phyloP scores from a whole-genome alignment of 2,888 invertebrate species.

The Folsomia candida region DNA sequence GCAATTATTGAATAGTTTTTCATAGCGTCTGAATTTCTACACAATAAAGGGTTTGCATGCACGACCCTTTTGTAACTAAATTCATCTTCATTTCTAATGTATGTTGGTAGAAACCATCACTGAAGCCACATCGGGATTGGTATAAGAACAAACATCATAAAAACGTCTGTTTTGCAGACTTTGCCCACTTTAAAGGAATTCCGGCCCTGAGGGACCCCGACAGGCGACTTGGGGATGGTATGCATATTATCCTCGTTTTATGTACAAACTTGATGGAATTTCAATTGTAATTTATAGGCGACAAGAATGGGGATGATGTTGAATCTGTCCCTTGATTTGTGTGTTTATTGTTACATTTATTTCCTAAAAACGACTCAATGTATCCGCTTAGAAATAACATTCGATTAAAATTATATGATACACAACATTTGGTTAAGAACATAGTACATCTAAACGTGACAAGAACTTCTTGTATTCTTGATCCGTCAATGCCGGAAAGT shows the following conservation, averaged over 20 bases:
- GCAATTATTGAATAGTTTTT: background rate
- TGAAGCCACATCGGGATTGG: constrained; percentile 40
- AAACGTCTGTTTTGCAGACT: constrained; percentile 35
- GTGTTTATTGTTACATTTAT: background rate
- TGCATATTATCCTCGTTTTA: too few species aligned
- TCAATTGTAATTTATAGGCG: too few species aligned
- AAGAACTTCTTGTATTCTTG: background rate
- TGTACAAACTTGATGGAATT: too few species aligned
- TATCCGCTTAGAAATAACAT: background rate
- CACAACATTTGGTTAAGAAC: too few species aligned
- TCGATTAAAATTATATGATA: background rate
- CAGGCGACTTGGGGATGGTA: background rate
- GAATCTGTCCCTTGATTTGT: background rate
- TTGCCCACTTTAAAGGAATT: constrained; percentile 14
- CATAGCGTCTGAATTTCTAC: background rate
- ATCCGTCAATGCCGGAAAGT: background rate
- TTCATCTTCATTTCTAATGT: background rate
- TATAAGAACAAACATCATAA: constrained; percentile 44
- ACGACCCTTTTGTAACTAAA: too few species aligned
- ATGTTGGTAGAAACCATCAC: background rate
- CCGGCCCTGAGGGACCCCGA: constrained; percentile 7
- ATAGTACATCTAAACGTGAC: background rate
- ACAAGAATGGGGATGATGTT: too few species aligned
- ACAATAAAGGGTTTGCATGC: background rate
- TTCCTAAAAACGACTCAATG: background rate